Evolutionary conservation across 2,797 vertebrate genomes (phyloP).

Genomic region (Ptychadena robeensis): DNA sequence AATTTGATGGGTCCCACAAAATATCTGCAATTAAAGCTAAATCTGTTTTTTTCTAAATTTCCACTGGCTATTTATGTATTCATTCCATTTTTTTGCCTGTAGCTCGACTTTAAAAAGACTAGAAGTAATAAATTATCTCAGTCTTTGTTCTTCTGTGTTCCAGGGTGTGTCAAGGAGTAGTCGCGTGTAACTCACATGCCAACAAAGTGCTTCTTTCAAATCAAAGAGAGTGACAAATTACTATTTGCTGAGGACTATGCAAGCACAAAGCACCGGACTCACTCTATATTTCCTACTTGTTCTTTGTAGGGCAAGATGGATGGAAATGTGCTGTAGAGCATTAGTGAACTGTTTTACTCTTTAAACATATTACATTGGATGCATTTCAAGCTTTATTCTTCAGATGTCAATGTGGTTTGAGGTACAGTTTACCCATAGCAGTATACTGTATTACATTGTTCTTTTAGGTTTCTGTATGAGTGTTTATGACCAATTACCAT

Average conservation of each 20-base stretch:
- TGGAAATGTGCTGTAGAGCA: constrained; percentile 64
- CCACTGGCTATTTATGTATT: no score
- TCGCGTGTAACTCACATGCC: constrained; percentile 68
- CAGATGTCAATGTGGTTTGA: background rate
- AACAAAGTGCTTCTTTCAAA: constrained; percentile 72
- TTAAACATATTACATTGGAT: background rate
- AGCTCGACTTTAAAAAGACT: background rate
- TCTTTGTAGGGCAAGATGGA: constrained; percentile 69
- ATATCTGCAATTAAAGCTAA: no score
- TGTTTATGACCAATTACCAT: background rate
- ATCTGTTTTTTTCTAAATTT: no score
- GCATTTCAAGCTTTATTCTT: background rate
- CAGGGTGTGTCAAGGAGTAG: constrained; percentile 66
- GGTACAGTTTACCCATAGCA: background rate
- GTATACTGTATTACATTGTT: background rate
- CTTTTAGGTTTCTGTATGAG: background rate
- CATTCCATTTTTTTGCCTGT: no score
- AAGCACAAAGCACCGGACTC: constrained; percentile 70
- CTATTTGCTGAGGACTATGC: constrained; percentile 73
- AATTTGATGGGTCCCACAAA: no score
- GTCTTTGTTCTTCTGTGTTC: constrained; percentile 68
- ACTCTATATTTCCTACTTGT: constrained; percentile 62
- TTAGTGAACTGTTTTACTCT: background rate
- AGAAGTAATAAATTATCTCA: constrained; percentile 52
- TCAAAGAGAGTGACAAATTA: constrained; percentile 71